Conservation (phyloP, 2,797 vertebrate species). For the Vireo griseus region DNA sequence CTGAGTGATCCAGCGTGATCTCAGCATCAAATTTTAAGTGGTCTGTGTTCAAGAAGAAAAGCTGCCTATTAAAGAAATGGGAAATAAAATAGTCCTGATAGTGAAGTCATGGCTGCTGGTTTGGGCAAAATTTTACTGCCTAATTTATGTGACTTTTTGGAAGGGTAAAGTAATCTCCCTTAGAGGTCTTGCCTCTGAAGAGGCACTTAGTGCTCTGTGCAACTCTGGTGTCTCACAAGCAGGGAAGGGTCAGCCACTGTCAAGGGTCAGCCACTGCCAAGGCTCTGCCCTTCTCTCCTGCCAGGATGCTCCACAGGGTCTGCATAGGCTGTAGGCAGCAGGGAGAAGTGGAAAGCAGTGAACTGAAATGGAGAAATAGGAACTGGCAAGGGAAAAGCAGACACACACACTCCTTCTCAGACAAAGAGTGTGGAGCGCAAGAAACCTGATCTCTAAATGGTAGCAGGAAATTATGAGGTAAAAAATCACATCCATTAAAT, state of each 20-base stretch:
- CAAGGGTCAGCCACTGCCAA: neutral
- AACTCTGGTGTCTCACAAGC: neutral
- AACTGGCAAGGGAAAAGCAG: neutral
- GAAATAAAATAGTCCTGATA: neutral
- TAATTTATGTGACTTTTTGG: neutral
- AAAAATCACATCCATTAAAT: neutral
- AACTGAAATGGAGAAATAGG: constrained; percentile 7
- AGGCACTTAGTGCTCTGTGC: neutral
- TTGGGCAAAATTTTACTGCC: neutral
- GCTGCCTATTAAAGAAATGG: neutral
- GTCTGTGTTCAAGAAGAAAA: neutral
- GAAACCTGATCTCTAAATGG: neutral
- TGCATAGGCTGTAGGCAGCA: neutral
- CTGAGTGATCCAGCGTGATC: neutral
- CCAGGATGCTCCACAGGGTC: neutral
- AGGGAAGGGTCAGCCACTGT: neutral
- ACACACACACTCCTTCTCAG: neutral
- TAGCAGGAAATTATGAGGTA: neutral
- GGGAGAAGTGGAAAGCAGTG: neutral
- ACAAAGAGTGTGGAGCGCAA: rapidly evolving
- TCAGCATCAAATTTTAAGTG: neutral
- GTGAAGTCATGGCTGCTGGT: neutral
- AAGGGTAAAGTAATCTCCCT: neutral
- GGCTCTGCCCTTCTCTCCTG: neutral
- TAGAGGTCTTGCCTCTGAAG: neutral